A percentile compares a stretch with the other conserved stretches of the same genome.
phyloP scores from a whole-genome alignment of 2,797 vertebrate genomes.

The Characodon lateralis region DNA sequence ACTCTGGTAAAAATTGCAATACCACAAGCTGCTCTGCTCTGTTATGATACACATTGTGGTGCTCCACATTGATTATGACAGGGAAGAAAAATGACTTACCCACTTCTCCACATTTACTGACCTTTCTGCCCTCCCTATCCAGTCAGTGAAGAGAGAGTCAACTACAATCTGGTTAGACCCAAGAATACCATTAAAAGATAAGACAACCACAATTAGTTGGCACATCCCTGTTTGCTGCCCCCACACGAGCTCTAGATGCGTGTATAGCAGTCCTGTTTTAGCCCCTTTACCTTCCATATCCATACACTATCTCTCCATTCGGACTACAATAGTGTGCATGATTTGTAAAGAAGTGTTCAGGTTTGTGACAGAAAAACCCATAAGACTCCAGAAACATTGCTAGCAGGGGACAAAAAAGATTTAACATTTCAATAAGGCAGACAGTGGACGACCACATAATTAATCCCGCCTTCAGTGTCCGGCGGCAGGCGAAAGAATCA shows the following conservation, averaged over 20 bases:
- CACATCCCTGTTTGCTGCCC: constrained; percentile 59
- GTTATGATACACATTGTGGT: constrained; percentile 58
- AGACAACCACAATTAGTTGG: constrained; percentile 79
- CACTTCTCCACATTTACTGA: constrained; percentile 70
- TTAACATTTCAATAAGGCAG: constrained; percentile 67
- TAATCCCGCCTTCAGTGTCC: constrained; percentile 47
- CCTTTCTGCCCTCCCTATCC: constrained; percentile 60
- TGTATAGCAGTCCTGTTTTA: constrained; percentile 53
- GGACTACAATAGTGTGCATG: constrained; percentile 36
- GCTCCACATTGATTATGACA: constrained; percentile 78
- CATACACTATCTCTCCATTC: constrained; percentile 56
- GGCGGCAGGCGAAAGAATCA: constrained; percentile 38
- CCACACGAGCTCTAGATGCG: constrained; percentile 38
- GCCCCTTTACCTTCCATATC: constrained; percentile 59
- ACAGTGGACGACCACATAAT: constrained; percentile 60
- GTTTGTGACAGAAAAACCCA: constrained; percentile 43
- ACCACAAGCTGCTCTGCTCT: constrained; percentile 60
- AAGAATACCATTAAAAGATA: constrained; percentile 77
- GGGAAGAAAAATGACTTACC: constrained; percentile 78
- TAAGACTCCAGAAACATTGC: constrained; percentile 32
- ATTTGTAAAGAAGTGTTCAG: constrained; percentile 49
- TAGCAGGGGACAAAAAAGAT: constrained; percentile 47
- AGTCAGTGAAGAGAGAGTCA: constrained; percentile 67
- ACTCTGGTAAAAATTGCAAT: constrained; percentile 44
- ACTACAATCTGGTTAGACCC: constrained; percentile 74